phyloP scores from a whole-genome alignment of 2,113 vertebrate genomes.

The Hemicordylus capensis region DNA sequence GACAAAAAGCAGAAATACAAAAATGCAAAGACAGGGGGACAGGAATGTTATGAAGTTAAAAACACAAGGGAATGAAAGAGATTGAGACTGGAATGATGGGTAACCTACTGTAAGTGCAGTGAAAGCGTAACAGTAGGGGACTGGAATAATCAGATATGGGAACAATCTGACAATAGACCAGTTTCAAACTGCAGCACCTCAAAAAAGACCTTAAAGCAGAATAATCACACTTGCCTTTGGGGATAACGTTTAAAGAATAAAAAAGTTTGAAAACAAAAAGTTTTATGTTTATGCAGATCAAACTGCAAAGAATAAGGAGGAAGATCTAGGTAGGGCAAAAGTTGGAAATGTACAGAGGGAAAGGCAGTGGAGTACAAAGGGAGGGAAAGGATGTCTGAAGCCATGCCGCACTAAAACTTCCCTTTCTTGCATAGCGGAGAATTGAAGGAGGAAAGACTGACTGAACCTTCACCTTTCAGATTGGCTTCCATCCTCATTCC shows the following conservation, averaged over 20 bases:
- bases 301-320: slow-evolving; percentile 48
- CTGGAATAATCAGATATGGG: slow-evolving; percentile 72
- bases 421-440: slow-evolving; percentile 29
- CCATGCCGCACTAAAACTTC: slow-evolving; percentile 19
- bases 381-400: slow-evolving; percentile 49
- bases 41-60: slow-evolving; percentile 68
- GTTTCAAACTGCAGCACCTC: slow-evolving; percentile 68
- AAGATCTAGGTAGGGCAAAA: slow-evolving; percentile 50
- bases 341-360: slow-evolving; percentile 37
- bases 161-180: slow-evolving; percentile 64
- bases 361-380: slow-evolving; percentile 49
- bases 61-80: slow-evolving; percentile 72
- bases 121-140: slow-evolving; percentile 75
- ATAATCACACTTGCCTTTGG: slow-evolving; percentile 70
- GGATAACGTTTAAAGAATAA: slow-evolving; percentile 70
- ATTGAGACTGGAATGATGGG: slow-evolving; percentile 70
- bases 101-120: slow-evolving; percentile 74
- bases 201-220: slow-evolving; percentile 68
- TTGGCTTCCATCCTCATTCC: slow-evolving; percentile 1
- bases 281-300: slow-evolving; percentile 73
- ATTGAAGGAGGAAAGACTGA: not conserved
- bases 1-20: slow-evolving; percentile 54
- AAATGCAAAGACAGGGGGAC: slow-evolving; percentile 51
- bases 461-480: not conserved
- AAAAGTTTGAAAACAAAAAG: slow-evolving; percentile 60